Percentiles rank a stretch among this genome's conserved stretches.
phyloP scores from a whole-genome alignment of 2,797 vertebrate species.

The Chloroceryle amazona region DNA sequence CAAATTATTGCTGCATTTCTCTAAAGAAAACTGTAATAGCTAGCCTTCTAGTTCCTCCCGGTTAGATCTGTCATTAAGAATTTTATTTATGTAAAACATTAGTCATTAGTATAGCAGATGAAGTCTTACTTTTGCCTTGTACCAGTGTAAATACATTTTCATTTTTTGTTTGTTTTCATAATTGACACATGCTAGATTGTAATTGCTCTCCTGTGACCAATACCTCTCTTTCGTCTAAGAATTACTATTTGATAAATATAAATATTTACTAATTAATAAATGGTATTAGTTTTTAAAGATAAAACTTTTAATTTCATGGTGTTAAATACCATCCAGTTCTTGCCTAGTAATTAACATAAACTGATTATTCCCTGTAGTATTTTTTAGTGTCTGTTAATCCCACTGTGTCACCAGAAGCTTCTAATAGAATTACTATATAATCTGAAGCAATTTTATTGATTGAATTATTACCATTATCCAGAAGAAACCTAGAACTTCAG shows the following conservation, averaged over 20 bases:
- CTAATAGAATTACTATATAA: not conserved
- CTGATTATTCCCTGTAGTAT: not conserved
- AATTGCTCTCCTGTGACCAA: not conserved
- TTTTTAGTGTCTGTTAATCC: not conserved
- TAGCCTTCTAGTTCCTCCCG: not conserved
- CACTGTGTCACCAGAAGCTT: not conserved
- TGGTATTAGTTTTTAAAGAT: not conserved
- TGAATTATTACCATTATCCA: not conserved
- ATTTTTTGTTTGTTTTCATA: not conserved
- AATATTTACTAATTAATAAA: not conserved
- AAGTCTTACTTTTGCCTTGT: not conserved
- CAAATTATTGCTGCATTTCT: not conserved
- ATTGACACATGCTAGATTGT: not conserved
- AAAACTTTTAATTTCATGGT: not conserved
- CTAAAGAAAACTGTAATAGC: not conserved
- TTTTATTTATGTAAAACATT: conserved; percentile 33
- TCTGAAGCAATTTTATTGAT: not conserved
- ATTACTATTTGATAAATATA: not conserved
- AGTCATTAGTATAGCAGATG: not conserved
- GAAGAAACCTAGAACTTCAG: not conserved
- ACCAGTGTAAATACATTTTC: not conserved
- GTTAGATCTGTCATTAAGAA: not conserved
- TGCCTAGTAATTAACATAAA: not conserved
- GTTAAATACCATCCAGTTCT: not conserved
- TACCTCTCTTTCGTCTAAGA: not conserved